These are phyloP conservation scores for Cerceris rybyensis DNA, from an alignment of 2,888 invertebrate species.

Conservation along the genomic window DNA sequence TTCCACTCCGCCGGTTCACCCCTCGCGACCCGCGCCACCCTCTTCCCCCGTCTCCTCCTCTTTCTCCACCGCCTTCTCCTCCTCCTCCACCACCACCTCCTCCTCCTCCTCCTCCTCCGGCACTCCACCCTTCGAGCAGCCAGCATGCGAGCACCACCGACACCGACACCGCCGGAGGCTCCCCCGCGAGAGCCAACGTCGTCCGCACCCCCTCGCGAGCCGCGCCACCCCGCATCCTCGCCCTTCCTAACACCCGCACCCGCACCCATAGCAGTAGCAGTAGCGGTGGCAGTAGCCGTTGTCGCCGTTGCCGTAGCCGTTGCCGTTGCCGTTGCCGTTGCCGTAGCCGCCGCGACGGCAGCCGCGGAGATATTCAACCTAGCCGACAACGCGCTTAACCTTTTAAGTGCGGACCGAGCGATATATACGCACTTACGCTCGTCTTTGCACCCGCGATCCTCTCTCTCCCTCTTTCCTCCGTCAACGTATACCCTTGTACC, in stretches of 20 bases:
- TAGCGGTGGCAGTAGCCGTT: background rate
- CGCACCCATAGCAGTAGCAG: background rate
- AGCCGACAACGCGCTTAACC: conserved; percentile 59
- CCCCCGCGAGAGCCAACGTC: conserved; percentile 40
- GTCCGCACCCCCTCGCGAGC: conserved; percentile 20
- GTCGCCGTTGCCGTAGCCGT: conserved; percentile 9
- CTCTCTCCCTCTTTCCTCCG: background rate
- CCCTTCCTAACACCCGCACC: conserved; percentile 5
- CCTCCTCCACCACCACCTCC: background rate
- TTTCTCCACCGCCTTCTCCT: background rate
- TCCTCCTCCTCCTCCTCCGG: conserved; percentile 8
- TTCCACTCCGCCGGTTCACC: conserved; percentile 62
- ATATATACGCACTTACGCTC: conserved; percentile 13
- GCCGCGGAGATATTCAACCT: conserved; percentile 55
- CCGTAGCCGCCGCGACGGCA: conserved; percentile 21
- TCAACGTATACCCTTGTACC: background rate
- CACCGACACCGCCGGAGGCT: conserved; percentile 21
- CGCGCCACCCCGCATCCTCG: background rate
- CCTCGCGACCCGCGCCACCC: background rate
- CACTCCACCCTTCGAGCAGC: conserved; percentile 31
- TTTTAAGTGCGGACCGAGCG: conserved; percentile 54
- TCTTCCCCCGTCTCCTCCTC: conserved; percentile 9
- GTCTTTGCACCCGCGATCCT: background rate
- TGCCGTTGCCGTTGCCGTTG: conserved; percentile 13
- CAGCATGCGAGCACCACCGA: conserved; percentile 30